Evolutionary conservation across 2,113 vertebrate species (phyloP), one percentile per base, ranked within the genome.

Genomic region (Lophochroa leadbeateri): DNA sequence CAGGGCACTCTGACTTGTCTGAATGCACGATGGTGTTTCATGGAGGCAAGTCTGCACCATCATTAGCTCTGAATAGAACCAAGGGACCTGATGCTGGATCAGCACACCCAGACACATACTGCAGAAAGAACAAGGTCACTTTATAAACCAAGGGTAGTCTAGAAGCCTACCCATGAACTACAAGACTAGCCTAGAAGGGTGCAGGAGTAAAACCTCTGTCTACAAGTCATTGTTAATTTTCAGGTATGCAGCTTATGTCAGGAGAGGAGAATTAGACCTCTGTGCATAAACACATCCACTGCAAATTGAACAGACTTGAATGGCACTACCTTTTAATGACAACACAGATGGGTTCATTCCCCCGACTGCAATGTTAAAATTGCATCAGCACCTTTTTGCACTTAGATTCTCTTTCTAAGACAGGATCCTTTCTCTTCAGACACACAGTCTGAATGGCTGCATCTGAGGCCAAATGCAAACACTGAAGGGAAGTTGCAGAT

Each of bases 401-500:
- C 33, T 88, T 46, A 13, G 43, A 63, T 35, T 68, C 33, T 37
- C 31, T 31, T 65, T 55, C 68, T 70, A 67, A 63, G 47, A 57
- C 13, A 67, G 23, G 88, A 68, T 47, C 10, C 17, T 65, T 77
- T 49, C 69, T 85, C 33, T 58, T 86, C 76, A 76, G 78, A 91
- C 60, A 68, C 80, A 63, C 77, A 92, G 60, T 92, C 93, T 97
- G 68, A 97, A 92, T 65, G 96, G 80, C 84, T 92, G 75, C 78
- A 93, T 82, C 94, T 52, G 77, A 97, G 84, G 89, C 86, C 95
- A 96, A 97, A 97, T 95, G 87, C 63, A 95, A 98, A 97, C 96
- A 97, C 94, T 95, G 96, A 97, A 97, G 95, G 86, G 91, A 98
- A 79, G 92, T 98, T 98, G 96, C 97, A 98, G 97, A 98, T 98